Conservation (phyloP, 2,797 vertebrate species). For the Hylomyscus alleni region DNA sequence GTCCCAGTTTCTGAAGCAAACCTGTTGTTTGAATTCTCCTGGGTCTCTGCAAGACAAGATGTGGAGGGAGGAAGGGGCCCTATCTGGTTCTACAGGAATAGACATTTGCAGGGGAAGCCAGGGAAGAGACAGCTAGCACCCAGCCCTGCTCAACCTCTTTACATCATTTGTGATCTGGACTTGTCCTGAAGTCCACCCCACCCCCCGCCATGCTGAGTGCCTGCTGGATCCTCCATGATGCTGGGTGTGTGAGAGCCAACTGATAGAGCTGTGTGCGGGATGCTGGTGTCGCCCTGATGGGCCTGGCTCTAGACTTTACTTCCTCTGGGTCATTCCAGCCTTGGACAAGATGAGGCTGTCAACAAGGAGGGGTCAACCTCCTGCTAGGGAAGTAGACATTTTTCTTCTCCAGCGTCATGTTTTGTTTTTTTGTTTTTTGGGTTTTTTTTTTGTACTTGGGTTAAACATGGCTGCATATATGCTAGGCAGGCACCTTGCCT, state of each 20-base stretch:
- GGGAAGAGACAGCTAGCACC: background rate
- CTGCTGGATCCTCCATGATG: rapidly evolving
- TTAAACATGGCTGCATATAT: background rate
- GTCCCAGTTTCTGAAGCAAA: background rate
- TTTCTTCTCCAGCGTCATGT: rapidly evolving
- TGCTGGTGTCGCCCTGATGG: rapidly evolving
- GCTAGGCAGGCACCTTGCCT: background rate
- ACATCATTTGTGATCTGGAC: rapidly evolving
- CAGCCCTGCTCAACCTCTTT: background rate
- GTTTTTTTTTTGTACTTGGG: background rate
- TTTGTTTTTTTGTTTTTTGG: background rate
- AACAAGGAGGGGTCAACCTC: background rate
- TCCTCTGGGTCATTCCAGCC: background rate
- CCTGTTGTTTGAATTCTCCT: too few relatives aligned
- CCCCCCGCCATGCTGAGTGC: rapidly evolving
- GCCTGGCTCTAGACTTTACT: too few relatives aligned
- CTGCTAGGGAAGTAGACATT: background rate
- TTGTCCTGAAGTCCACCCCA: background rate
- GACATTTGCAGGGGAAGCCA: background rate
- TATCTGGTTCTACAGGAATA: background rate
- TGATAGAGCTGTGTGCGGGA: background rate
- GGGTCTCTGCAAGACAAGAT: background rate
- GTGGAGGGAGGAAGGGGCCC: background rate
- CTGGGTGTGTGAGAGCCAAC: too few relatives aligned
- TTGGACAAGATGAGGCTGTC: background rate